phyloP scores from a whole-genome alignment of 2,888 invertebrate species.

The Drosophila kuntzei region DNA sequence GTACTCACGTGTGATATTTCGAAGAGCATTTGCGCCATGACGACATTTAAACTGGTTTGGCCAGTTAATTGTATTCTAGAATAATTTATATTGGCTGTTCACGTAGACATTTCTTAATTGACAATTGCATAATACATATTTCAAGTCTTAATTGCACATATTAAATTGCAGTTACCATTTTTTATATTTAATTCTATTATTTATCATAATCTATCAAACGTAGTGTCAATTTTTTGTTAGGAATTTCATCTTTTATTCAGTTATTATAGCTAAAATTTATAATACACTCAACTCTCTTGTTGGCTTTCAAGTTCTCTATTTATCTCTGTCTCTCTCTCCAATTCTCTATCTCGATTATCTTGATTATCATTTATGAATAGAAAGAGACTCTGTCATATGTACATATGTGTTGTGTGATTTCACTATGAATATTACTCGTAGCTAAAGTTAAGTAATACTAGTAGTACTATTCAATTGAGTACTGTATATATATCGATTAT shows the following conservation, averaged over 20 bases:
- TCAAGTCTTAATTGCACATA: conserved; percentile 17
- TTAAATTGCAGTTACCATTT: conserved; percentile 23
- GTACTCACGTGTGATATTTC: conserved; percentile 20
- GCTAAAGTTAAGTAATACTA: background rate
- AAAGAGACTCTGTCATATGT: background rate
- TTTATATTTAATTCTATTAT: conserved; percentile 9
- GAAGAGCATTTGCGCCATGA: conserved; percentile 46
- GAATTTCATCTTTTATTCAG: background rate
- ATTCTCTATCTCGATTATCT: background rate
- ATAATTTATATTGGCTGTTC: conserved; percentile 11
- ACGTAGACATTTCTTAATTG: conserved; percentile 41
- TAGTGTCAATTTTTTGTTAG: conserved; percentile 1
- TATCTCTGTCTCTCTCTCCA: background rate
- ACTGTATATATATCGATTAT: background rate
- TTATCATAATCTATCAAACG: no score
- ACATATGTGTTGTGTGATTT: background rate
- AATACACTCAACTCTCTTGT: conserved; percentile 1
- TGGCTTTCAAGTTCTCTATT: background rate
- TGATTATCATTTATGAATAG: background rate
- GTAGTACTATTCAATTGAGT: background rate
- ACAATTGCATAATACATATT: conserved; percentile 41
- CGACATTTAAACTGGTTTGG: conserved; percentile 62
- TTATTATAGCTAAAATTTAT: background rate
- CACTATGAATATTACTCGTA: conserved; percentile 5
- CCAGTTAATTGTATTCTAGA: conserved; percentile 19